These are phyloP conservation scores for Plutella xylostella DNA, from an alignment of 2,888 invertebrate species.

Conservation along the genomic window DNA sequence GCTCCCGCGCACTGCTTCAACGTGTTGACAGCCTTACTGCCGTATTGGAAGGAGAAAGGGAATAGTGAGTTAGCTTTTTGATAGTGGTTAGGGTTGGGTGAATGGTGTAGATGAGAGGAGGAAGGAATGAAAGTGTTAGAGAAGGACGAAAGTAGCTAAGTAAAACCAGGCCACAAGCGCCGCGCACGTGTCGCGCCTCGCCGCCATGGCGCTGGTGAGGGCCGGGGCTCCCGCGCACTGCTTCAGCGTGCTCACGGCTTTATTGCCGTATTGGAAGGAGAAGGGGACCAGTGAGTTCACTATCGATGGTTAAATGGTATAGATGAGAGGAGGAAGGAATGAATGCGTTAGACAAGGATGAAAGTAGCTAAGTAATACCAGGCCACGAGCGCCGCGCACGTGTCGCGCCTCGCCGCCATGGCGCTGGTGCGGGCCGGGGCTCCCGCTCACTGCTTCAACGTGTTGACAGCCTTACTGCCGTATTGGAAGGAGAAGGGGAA, in stretches of 20 bases:
- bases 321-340: too few species aligned
- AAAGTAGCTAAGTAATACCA: too few species aligned
- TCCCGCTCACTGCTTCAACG: slow-evolving; percentile 50
- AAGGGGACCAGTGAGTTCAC: slow-evolving; percentile 45
- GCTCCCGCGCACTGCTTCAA: slow-evolving; percentile 53
- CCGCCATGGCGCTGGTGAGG: slow-evolving; percentile 48
- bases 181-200: slow-evolving; percentile 56
- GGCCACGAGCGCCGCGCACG: slow-evolving; percentile 58
- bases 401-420: slow-evolving; percentile 52
- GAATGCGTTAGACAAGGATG: too few species aligned
- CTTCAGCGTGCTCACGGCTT: slow-evolving; percentile 43
- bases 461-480: slow-evolving; percentile 56
- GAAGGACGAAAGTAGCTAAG: too few species aligned
- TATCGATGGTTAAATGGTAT: too few species aligned
- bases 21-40: slow-evolving; percentile 50
- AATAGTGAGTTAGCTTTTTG: slow-evolving; percentile 30
- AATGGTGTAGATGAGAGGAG: too few species aligned
- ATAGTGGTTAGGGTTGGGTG: too few species aligned
- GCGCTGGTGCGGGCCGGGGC: slow-evolving; percentile 50
- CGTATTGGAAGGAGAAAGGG: slow-evolving; percentile 79
- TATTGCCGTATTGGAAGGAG: slow-evolving; percentile 80
- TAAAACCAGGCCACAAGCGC: slow-evolving; percentile 51
- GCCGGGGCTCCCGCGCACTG: slow-evolving; percentile 53
- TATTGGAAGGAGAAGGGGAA: slow-evolving; percentile 77
- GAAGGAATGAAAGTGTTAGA: too few species aligned